Base-by-base conservation (phyloP, 2,888 invertebrate genomes). In the Dione juno region DNA sequence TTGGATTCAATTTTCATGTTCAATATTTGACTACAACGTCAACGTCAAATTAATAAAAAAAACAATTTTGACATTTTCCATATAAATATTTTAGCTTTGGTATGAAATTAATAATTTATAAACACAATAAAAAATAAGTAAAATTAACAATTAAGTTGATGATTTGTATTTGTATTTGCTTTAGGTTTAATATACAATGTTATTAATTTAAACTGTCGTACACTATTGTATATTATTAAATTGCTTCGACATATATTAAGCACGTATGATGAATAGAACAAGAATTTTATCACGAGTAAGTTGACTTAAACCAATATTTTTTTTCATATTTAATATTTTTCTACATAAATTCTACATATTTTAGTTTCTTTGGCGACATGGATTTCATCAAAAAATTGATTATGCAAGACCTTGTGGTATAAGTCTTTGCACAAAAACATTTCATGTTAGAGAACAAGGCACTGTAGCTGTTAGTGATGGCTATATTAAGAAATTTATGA, bases 401-500 rank as follows among this genome's bases (percentile, higher is more conserved):
- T 84, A 83, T 84, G 80, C 80, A 75, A 84, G 78, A 79, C 83
- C 84, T 54, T 78, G 77, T 63, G 45, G 67, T 40, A 71, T 74
- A 52, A 67, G 66, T 57, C 53, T 45, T 14, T 57, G 66, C n/a
- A 64, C 69, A 37, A 72, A 64, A 53, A 54, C 74, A 40, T 9
- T 69, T 14, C 75, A 77, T 73, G 69, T 75, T 28, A 85, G 88
- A 75, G 74, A 82, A 14, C 83, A 88, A 68, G 83, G 85, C 50
- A 87, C 90, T 69, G 79, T 88, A 41, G 77, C 89, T 71, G 81
- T 89, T 40, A 89, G 93, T 74, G 90, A 89, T 50, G 87, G 94
- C 67, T 93, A 95, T 79, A 82, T 95, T 0, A 94, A 94, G 74
- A 94, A 94, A 75, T 94, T 95, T 70, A 90, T 95, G 81, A 94